phyloP scores from a whole-genome alignment of 2,113 vertebrate genomes.

The Gymnogyps californianus region DNA sequence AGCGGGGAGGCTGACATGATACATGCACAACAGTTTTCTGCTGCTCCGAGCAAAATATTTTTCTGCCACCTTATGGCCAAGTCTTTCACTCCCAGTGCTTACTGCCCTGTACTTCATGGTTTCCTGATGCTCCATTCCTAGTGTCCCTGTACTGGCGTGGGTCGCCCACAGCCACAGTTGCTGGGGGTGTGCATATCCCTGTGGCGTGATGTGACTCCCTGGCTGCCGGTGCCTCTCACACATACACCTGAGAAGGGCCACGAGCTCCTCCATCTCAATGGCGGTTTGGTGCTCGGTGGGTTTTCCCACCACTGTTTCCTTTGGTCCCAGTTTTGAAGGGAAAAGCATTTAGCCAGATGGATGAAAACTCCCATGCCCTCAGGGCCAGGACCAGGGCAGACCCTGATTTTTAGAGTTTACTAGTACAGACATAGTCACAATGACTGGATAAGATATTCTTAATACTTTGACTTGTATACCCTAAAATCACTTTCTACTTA shows the following conservation, averaged over 20 bases:
- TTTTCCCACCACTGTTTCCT: background rate
- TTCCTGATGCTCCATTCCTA: background rate
- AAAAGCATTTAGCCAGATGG: background rate
- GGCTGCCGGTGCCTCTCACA: background rate
- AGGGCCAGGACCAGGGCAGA: background rate
- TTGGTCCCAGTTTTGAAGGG: background rate
- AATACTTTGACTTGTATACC: background rate
- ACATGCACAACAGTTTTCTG: background rate
- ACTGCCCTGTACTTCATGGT: background rate
- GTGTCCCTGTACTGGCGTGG: background rate
- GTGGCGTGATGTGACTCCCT: background rate
- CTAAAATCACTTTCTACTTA: background rate
- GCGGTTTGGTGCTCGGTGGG: accelerated
- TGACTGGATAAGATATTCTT: background rate
- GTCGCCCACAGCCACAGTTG: background rate
- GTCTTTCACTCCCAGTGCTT: background rate
- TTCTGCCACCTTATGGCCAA: background rate
- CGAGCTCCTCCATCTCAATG: background rate
- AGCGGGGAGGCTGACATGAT: background rate
- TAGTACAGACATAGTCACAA: background rate
- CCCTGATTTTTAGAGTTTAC: background rate
- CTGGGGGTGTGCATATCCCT: no score
- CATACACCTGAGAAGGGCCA: background rate
- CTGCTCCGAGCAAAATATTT: background rate
- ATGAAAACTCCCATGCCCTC: background rate